Conservation (phyloP, 2,888 invertebrate genomes). For the Sphaerophoria rueppellii region DNA sequence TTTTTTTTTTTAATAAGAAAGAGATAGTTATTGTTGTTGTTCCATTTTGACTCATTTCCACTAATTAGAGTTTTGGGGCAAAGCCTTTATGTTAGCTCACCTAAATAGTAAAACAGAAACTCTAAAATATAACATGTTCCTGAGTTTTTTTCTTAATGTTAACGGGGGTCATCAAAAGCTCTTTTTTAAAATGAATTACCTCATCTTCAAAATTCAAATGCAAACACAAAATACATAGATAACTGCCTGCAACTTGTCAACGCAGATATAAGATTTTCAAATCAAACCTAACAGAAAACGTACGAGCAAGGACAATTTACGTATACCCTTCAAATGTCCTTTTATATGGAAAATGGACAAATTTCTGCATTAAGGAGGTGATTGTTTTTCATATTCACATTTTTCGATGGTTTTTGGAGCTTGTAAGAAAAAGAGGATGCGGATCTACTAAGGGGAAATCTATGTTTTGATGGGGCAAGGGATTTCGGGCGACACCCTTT, state of each 20-base stretch:
- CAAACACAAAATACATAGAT: neutral
- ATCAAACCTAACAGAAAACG: conserved; percentile 13
- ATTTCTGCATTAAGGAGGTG: neutral
- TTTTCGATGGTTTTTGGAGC: conserved; percentile 11
- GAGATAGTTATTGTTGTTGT: conserved; percentile 25
- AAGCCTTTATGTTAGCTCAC: neutral
- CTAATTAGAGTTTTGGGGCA: conserved; percentile 65
- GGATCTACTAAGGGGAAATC: neutral
- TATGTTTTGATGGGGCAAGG: conserved; percentile 12
- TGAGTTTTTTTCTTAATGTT: conserved; percentile 3
- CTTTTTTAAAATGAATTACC: conserved; percentile 36
- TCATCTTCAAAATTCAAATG: conserved; percentile 3
- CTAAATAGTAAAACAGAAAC: neutral
- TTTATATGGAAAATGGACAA: conserved; percentile 17
- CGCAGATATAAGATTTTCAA: conserved; percentile 23
- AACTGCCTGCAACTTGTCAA: conserved; percentile 1
- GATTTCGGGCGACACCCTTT: conserved; percentile 54
- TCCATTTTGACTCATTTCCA: conserved; percentile 26
- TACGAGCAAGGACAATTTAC: conserved; percentile 34
- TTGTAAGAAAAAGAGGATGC: neutral
- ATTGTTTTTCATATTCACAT: neutral
- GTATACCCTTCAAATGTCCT: conserved; percentile 72
- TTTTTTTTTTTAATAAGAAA: neutral
- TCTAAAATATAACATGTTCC: conserved; percentile 8
- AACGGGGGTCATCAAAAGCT: conserved; percentile 37